Base-by-base conservation (phyloP, 2,797 vertebrate species). In the Rachycentron canadum region DNA sequence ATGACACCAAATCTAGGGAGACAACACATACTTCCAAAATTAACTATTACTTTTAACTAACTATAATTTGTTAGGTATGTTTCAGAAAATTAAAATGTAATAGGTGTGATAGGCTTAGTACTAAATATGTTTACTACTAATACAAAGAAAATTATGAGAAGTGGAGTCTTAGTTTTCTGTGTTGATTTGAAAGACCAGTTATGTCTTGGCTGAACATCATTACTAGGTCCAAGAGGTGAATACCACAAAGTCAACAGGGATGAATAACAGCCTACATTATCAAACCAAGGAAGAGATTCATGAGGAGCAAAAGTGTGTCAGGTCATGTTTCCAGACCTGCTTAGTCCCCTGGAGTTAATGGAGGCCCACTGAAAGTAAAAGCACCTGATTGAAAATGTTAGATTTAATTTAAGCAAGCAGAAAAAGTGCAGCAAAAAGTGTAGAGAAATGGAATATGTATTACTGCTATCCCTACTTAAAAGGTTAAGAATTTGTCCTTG, bases 401-500 rank as follows among this genome's bases (percentile, higher is more conserved):
- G 10, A 53, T 52, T 56, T 50, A 61, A 68, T 77, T 49, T 30
- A 53, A 14, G 30, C 0, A 0, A 79, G 57, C 58, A 60, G 21
- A 25, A 45, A 77, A 67, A 43, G 23, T 58, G 40, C 38, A 59
- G 7, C 12, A 32, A 41, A 28, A 66, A 57, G 71, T 21, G 10
- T 53, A 49, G 16, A 36, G 2, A 55, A 47, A 61, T 43, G 2
- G 50, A 66, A 64, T 69, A 69, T 69, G 47, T 43, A 61, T 66
- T 21, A 56, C 55, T 58, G 59, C 59, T 43, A 8, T 75, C 36
- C 19, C 16, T 19, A 36, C 38, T 60, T n/a, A 7, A 58, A 74
- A 67, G 61, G 62, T 71, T 69, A 60, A 67, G 61, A 63, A 64
- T 55, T 4, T 56, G 56, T 65, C 63, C 28, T 73, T 79, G 53